Base-by-base conservation (phyloP, 1,140 invertebrate species). In the Caligus rogercresseyi region DNA sequence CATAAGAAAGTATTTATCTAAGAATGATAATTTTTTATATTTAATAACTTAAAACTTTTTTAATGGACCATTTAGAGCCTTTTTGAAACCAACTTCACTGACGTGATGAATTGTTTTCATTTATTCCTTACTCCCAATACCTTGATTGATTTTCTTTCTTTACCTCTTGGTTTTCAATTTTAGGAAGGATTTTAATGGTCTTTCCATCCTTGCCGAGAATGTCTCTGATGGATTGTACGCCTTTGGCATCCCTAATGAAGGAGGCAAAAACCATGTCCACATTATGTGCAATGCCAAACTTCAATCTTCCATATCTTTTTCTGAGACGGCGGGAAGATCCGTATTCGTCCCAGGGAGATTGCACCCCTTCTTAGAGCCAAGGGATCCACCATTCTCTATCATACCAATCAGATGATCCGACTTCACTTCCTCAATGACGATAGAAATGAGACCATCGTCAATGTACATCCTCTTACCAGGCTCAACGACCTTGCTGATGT, bases 231-330 rank as follows among this genome's bases (percentile, higher is more conserved):
- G 94, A 87, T 3, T 80, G 73, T 11, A 99, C 78, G 51, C 89
- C 94, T 0, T 79, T 79, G 25, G 87, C 94, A 74, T 91, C 86
- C 67, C 95, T 81, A 70, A 98, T 98, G 74, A 99, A 99, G 0
- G 94, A 98, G 0, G 95, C 95, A 73, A 98, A 99, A 62, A 99
- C 81, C 83, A 98, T 98, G 70, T 99, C 96, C n/a, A 98, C 82
- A 43, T 83, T 84, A 72, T 95, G 88, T 67, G 96, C 86, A 13
- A 98, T 87, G 65, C 92, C 96, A 72, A 98, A 98, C 61, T 82
- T 72, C 51, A 99, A 75, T 99, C 96, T 20, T 84, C 80, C 71
- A 87, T 92, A 72, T 99, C 96, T 73, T 98, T 98, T 71, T 96
- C 92, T 0, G 95, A 98, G 0, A 99, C 92, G 23, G 94, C 93